Conservation (phyloP, 2,113 vertebrate genomes). For the Labrus mixtus region DNA sequence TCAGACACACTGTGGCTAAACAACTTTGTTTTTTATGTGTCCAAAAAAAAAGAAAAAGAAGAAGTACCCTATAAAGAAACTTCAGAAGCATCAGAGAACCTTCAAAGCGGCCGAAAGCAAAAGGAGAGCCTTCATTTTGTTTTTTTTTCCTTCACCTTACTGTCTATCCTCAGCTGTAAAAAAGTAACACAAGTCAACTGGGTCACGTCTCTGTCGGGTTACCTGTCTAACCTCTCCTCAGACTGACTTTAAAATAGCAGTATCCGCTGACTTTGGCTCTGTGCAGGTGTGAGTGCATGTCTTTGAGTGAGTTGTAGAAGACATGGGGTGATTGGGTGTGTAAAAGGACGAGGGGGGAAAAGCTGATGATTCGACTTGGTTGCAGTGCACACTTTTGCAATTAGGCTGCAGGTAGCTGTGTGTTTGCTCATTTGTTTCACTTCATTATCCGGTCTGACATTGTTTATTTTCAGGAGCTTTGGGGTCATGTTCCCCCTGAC, state of each 20-base stretch:
- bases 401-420: background rate
- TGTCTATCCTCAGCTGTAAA: constrained; percentile 28
- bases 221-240: constrained; percentile 29
- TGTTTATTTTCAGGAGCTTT: background rate
- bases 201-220: constrained; percentile 36
- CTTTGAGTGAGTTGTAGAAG: background rate
- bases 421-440: background rate
- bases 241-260: constrained; percentile 22
- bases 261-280: constrained; percentile 1
- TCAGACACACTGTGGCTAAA: constrained; percentile 50
- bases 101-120: constrained; percentile 65
- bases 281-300: constrained; percentile 5
- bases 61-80: constrained; percentile 44
- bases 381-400: background rate
- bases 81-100: constrained; percentile 56
- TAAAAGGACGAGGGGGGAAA: background rate
- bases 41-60: constrained; percentile 10
- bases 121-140: constrained; percentile 30
- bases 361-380: background rate
- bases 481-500: background rate
- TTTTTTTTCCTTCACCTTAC: constrained; percentile 19
- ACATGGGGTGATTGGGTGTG: background rate
- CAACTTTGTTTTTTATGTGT: constrained; percentile 71
- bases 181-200: constrained; percentile 45
- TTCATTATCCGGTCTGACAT: background rate